Evolutionary conservation across 1,140 invertebrate genomes (phyloP), one percentile per base, ranked within the genome.

Genomic region (Zaprionus camerounensis): DNA sequence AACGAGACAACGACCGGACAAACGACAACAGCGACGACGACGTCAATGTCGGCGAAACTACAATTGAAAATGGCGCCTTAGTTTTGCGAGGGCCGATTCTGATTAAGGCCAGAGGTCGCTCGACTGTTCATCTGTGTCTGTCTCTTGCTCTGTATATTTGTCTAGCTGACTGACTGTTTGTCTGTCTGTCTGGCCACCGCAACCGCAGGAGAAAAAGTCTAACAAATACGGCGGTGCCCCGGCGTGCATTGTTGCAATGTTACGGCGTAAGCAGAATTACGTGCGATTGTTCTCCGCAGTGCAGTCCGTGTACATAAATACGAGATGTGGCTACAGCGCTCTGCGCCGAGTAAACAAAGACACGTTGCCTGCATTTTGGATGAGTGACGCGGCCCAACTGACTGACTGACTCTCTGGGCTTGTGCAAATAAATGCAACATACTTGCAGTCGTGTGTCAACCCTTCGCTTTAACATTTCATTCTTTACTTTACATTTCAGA

Each of bases 221-320:
- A 85, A 84, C 73, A 90, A 84, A 85, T 80, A 76, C 78, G 64
- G 55, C 36, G 31, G 56, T 53, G 38, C 34, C 24, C 41, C 36
- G 71, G 66, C 65, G 34, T 71, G 80, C 72, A 74, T 78, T 91
- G 82, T 91, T 80, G 86, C 82, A 86, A 86, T 82, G 86, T 55
- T 78, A 90, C 85, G 58, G 73, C 87, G 86, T 91, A 87, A 91
- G 86, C 86, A 91, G 86, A 91, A 91, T 91, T 91, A 91, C 86
- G 86, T 91, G 86, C 86, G 85, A 91, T 91, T 91, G 86, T 91
- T 91, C 86, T 91, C 80, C 84, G 88, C 84, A 85, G 53, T 82
- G 68, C 59, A 81, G 76, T 75, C 76, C 84, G 81, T 88, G 81
- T 80, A 90, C 84, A 88, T 88, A 88, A 88, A 88, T 80, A 74